Base-by-base conservation (phyloP, 2,113 vertebrate species). In the Herpailurus yagouaroundi region DNA sequence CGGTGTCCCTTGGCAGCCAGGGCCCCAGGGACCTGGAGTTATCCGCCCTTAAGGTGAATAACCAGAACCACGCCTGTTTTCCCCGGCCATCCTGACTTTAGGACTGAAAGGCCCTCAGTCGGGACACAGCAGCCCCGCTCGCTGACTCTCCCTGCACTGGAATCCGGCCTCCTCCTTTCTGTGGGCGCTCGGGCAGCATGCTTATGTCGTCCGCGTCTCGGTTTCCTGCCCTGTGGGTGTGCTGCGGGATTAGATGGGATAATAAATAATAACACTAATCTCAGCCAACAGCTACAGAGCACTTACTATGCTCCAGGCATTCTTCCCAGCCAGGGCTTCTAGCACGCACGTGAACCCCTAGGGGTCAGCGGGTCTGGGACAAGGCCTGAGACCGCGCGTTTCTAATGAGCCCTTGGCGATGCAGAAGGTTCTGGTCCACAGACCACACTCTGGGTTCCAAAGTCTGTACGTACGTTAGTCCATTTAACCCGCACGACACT, bases 251-350 rank as follows among this genome's bases (percentile, higher is more conserved):
- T 83, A 48, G 60, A 79, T 25, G 74, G 57, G 68, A 81, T 94
- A 89, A 97, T 85, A 94, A 95, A 91, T 93, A 95, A 96, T 48
- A 93, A 93, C 76, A 91, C 45, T 66, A 74, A 89, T 85, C 21
- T 1, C 71, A 83, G 79, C 69, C 92, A 79, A 73, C 77, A 90
- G 82, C 81, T 81, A 82, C 7, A 88, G 33, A 95, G 68, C 82
- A 50, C 52, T 48, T 69, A 64, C 38, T 50, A 10, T 21, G 55
- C 11, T 86, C n/a, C 21, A 27, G 57, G 50, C n/a, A 7, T 71
- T 63, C 18, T 85, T 64, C 63, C 66, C 8, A 13, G 38, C 89
- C 57, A 25, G n/a, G 11, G 52, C 57, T 93, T 83, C 33, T 14
- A 83, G 33, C 14, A 1, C 7, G 33, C 27, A 55, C 4, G 4